Evolutionary conservation across 2,888 invertebrate genomes (phyloP).

Genomic region (Mayetiola destructor): DNA sequence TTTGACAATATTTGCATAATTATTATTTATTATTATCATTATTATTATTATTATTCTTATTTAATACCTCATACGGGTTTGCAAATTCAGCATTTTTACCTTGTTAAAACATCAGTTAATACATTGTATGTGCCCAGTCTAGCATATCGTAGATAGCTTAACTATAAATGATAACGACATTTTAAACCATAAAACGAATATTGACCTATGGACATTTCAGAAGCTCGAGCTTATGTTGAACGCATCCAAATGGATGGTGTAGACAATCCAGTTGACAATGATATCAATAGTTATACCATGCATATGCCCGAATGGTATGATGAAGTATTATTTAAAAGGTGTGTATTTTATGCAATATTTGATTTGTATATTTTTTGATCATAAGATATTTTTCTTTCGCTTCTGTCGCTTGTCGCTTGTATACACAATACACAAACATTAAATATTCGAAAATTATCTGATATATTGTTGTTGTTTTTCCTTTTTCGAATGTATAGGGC

Average conservation of each 20-base stretch:
- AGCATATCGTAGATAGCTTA: no score
- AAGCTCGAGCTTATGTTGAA: conserved; percentile 27
- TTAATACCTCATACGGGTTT: no score
- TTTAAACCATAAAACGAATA: no score
- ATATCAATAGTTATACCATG: conserved; percentile 27
- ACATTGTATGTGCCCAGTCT: no score
- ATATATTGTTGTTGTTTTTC: neutral
- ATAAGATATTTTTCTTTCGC: neutral
- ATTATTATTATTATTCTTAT: no score
- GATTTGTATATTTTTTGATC: neutral
- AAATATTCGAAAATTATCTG: neutral
- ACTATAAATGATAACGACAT: no score
- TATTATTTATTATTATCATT: no score
- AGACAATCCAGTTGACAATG: conserved; percentile 24
- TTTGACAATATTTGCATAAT: no score
- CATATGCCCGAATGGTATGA: conserved; percentile 53
- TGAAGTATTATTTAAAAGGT: conserved; percentile 49
- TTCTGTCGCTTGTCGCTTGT: neutral
- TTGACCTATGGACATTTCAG: neutral
- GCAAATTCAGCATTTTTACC: no score
- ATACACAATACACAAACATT: neutral
- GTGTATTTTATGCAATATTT: conserved; percentile 21
- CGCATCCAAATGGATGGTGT: conserved; percentile 27
- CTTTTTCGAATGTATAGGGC: conserved; percentile 46
- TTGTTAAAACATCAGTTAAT: no score